Evolutionary conservation across 2,113 vertebrate genomes (phyloP).

Genomic region (Pongo abelii): DNA sequence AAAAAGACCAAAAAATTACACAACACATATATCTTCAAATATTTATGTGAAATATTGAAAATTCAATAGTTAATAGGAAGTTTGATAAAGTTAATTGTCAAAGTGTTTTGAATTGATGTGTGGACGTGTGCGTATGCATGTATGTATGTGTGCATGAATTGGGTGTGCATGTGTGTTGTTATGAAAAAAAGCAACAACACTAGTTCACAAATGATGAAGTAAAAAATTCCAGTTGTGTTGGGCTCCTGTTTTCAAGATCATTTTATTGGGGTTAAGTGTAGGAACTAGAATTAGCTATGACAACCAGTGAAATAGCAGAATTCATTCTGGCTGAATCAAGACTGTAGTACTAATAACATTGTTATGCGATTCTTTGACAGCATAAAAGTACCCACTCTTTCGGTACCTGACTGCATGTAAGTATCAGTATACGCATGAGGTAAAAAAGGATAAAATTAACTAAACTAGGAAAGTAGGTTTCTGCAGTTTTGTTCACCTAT

Average conservation of each 20-base stretch:
- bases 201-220: neutral
- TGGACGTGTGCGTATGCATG: neutral
- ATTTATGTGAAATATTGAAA: neutral
- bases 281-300: neutral
- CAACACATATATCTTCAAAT: neutral
- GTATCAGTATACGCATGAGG: neutral
- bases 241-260: neutral
- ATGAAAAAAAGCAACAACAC: neutral
- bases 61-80: neutral
- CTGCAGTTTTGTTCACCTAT: neutral
- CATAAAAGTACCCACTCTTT: neutral
- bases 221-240: fast-evolving
- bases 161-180: no score
- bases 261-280: neutral
- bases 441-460: neutral
- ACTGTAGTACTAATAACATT: neutral
- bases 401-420: neutral
- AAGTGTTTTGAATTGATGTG: neutral
- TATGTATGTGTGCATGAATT: neutral
- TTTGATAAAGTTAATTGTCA: neutral
- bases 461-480: neutral
- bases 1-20: neutral
- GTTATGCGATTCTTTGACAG: neutral
- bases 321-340: neutral
- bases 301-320: neutral